Evolutionary conservation across 2,113 vertebrate species (phyloP).

Genomic region (Tachysurus fulvidraco): DNA sequence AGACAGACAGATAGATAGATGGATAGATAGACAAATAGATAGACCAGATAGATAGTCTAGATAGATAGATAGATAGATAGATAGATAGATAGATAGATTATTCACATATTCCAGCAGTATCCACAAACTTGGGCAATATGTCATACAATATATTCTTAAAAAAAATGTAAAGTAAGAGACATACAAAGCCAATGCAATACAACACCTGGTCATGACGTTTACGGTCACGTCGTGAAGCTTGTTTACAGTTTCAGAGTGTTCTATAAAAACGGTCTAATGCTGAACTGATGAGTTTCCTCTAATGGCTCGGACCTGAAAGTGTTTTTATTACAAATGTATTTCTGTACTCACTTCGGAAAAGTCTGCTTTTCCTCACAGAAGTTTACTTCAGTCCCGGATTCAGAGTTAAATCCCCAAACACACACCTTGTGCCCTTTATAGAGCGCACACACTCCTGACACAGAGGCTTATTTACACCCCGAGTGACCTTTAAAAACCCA

Average conservation of each 20-base stretch:
- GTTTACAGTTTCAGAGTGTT: not conserved
- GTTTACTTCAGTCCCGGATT: not conserved
- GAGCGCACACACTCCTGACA: not conserved
- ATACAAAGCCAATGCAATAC: too few species aligned
- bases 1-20: too few species aligned
- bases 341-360: not conserved
- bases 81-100: too few species aligned
- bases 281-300: not conserved
- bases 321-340: not conserved
- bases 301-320: too few species aligned
- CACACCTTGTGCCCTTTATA: not conserved
- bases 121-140: too few species aligned
- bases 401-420: slow-evolving; percentile 2
- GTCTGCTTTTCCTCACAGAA: not conserved
- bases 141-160: too few species aligned
- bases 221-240: not conserved
- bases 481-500: slow-evolving; percentile 58
- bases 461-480: slow-evolving; percentile 57
- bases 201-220: not conserved
- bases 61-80: too few species aligned
- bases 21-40: too few species aligned
- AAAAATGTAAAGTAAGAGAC: too few species aligned
- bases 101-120: too few species aligned
- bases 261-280: too few species aligned
- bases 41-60: too few species aligned